phyloP scores from a whole-genome alignment of 2,888 invertebrate species.

The Mystacides longicornis region DNA sequence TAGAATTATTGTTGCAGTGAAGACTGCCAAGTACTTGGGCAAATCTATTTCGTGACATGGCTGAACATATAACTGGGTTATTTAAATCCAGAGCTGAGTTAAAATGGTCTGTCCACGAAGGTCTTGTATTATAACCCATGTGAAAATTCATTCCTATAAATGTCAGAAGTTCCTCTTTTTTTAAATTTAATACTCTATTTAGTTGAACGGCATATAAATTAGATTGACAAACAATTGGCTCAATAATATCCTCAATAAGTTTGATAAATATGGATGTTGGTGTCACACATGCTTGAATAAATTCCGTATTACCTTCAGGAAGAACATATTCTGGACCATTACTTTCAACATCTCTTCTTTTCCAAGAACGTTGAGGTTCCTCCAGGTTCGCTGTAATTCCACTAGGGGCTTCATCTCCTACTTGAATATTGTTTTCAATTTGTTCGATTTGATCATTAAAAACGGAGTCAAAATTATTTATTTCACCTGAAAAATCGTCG shows the following conservation, averaged over 20 bases:
- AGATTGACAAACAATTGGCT: not conserved
- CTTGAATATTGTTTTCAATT: constrained; percentile 3
- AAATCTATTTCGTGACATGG: not conserved
- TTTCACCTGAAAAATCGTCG: not conserved
- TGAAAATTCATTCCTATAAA: too few species aligned
- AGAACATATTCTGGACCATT: not conserved
- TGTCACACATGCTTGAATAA: not conserved
- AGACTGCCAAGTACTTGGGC: too few species aligned
- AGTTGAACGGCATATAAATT: not conserved
- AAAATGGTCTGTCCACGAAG: not conserved
- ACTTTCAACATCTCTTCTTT: not conserved
- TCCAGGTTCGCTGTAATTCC: not conserved
- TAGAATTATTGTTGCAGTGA: not conserved
- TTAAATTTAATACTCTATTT: too few species aligned
- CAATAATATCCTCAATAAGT: constrained; percentile 2
- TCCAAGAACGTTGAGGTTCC: not conserved
- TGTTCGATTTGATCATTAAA: not conserved
- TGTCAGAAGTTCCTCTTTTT: too few species aligned
- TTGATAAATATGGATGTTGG: not conserved
- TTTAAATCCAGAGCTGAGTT: not conserved
- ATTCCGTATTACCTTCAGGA: not conserved
- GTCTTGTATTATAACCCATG: too few species aligned
- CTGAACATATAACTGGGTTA: not conserved
- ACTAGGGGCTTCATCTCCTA: not conserved
- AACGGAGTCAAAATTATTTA: not conserved